Evolutionary conservation across 1,140 invertebrate genomes (phyloP).

Genomic region (Nasonia giraulti): DNA sequence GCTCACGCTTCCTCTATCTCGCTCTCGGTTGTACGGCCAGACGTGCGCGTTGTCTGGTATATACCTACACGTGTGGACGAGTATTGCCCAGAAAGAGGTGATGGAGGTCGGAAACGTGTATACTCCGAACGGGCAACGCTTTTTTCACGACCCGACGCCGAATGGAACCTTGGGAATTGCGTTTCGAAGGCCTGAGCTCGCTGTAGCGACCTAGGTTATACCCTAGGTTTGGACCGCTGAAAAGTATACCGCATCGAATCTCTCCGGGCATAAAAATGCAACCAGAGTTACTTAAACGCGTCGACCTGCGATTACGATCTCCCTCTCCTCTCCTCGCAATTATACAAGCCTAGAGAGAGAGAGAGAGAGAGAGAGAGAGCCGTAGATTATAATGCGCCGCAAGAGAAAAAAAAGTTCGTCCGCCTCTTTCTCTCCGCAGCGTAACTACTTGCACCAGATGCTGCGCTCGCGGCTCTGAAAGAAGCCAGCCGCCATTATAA

Average conservation of each 20-base stretch:
- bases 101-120: too few relatives aligned
- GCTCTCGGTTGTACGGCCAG: constrained; percentile 51
- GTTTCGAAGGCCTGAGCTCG: too few relatives aligned
- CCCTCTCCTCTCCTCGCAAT: too few relatives aligned
- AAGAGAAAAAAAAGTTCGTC: not conserved
- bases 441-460: constrained; percentile 34
- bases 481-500: not conserved
- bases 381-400: not conserved
- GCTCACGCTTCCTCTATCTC: constrained; percentile 72
- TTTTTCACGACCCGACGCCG: not conserved
- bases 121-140: constrained; percentile 26
- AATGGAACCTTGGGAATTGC: not conserved
- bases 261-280: not conserved
- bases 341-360: too few relatives aligned
- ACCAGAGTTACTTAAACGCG: constrained; percentile 1
- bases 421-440: not conserved
- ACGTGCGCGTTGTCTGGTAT: not conserved
- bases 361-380: not conserved
- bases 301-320: not conserved
- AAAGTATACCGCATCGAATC: not conserved
- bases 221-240: not conserved
- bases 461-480: constrained; percentile 3
- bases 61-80: not conserved
- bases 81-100: not conserved
- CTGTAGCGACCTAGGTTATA: too few relatives aligned